A percentile compares a stretch with the other conserved stretches of the same genome.
Conservation (phyloP, 2,113 vertebrate genomes). For the Reinhardtius hippoglossoides region DNA sequence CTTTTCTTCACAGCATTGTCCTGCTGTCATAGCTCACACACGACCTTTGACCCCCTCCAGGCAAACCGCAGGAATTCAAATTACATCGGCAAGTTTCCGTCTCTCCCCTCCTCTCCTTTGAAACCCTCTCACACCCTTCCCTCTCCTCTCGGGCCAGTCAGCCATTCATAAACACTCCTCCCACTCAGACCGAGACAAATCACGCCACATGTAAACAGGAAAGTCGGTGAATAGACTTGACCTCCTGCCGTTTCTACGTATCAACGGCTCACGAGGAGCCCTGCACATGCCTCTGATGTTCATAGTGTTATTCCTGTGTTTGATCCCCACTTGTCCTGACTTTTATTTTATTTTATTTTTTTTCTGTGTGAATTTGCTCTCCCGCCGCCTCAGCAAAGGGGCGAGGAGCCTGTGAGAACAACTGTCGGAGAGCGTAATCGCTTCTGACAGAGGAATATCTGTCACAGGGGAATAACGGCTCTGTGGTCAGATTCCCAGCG, state of each 20-base stretch:
- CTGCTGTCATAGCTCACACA: slow-evolving; percentile 54
- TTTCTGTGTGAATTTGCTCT: not conserved
- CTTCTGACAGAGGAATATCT: slow-evolving; percentile 68
- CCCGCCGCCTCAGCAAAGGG: slow-evolving; percentile 22
- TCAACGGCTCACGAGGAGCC: slow-evolving; percentile 29
- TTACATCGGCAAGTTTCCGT: slow-evolving; percentile 22
- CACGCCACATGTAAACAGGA: slow-evolving; percentile 74
- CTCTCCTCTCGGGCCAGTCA: slow-evolving; percentile 52
- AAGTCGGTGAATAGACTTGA: slow-evolving; percentile 65
- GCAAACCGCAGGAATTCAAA: slow-evolving; percentile 65
- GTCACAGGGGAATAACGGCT: slow-evolving; percentile 56
- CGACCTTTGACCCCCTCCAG: slow-evolving; percentile 22
- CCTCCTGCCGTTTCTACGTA: slow-evolving; percentile 49
- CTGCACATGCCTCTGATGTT: slow-evolving; percentile 62
- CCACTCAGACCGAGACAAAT: slow-evolving; percentile 56
- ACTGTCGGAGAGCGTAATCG: slow-evolving; percentile 56
- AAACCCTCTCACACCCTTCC: slow-evolving; percentile 5
- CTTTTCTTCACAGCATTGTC: slow-evolving; percentile 33
- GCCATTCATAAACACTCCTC: slow-evolving; percentile 64
- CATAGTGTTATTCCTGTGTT: slow-evolving; percentile 59
- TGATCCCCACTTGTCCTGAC: slow-evolving; percentile 50
- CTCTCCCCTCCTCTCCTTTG: not conserved
- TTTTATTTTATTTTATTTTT: not conserved
- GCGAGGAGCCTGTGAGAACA: slow-evolving; percentile 40
- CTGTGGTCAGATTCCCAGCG: slow-evolving; percentile 58